Evolutionary conservation across 2,888 invertebrate genomes (phyloP).

Genomic region (Drosophila incognita): DNA sequence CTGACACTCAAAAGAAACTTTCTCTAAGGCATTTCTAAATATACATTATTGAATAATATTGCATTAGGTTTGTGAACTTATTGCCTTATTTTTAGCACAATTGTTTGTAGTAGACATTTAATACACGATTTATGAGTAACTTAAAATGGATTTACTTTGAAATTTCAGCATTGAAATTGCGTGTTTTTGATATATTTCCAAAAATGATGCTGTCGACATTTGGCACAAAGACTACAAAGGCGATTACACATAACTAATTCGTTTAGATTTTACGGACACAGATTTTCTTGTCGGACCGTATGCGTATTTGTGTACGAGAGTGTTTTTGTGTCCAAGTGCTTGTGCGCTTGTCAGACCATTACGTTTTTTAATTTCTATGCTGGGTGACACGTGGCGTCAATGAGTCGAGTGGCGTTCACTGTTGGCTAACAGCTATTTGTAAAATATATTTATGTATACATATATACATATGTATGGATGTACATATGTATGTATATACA

Average conservation of each 20-base stretch:
- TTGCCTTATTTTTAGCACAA: neutral
- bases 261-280: neutral
- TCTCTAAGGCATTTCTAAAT: neutral
- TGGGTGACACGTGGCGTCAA: conserved; percentile 30
- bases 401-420: conserved; percentile 12
- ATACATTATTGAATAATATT: neutral
- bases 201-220: conserved; percentile 8
- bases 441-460: conserved; percentile 9
- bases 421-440: conserved; percentile 35
- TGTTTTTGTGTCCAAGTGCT: neutral
- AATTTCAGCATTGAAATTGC: neutral
- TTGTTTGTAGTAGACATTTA: neutral
- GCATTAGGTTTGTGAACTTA: neutral
- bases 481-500: neutral
- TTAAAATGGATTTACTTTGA: neutral
- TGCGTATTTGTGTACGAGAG: neutral
- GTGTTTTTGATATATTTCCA: neutral
- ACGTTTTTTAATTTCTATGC: conserved; percentile 68
- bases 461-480: neutral
- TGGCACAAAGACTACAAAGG: conserved; percentile 9
- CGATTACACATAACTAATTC: neutral
- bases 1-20: neutral
- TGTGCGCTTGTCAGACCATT: conserved; percentile 52
- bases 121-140: neutral
- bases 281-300: neutral